phyloP scores from a whole-genome alignment of 2,113 vertebrate genomes.

The Cervus canadensis region DNA sequence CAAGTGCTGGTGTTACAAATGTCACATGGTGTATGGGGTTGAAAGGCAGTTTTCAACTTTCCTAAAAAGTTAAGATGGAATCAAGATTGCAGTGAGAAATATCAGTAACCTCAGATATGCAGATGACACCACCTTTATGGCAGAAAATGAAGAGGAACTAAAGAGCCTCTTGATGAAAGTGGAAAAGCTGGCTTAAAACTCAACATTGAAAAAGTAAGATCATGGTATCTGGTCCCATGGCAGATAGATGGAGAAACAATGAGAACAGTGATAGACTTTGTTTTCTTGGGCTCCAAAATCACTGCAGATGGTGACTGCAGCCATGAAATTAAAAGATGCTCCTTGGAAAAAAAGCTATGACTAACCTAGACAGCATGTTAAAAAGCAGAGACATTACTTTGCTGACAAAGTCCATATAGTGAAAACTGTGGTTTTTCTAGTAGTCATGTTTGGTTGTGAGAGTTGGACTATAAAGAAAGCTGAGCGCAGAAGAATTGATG shows the following conservation, averaged over 20 bases:
- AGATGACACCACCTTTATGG: not conserved
- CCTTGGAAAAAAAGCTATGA: not conserved
- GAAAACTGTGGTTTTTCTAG: not conserved
- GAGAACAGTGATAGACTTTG: not conserved
- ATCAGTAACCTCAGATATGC: not conserved
- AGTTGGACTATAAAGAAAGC: not conserved
- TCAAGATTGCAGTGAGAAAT: not conserved
- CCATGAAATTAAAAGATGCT: not conserved
- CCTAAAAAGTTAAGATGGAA: not conserved
- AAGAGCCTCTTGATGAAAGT: not conserved
- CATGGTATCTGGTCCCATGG: not conserved
- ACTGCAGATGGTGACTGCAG: not conserved
- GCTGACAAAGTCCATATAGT: not conserved
- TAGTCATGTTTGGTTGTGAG: not conserved
- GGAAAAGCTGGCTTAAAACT: not conserved
- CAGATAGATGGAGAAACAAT: not conserved
- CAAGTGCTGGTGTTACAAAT: not conserved
- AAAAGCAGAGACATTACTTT: not conserved
- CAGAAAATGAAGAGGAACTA: not conserved
- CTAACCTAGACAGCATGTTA: not conserved
- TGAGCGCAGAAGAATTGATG: not conserved
- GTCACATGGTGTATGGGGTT: not conserved
- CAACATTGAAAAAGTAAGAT: not conserved
- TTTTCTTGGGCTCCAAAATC: not conserved
- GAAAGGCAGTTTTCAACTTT: not conserved